A percentile compares a stretch with the other conserved stretches of the same genome.
Evolutionary conservation across 53 echinoderm and acorn worm species (phyloP).

Genomic region (Echinometra lucunter): DNA sequence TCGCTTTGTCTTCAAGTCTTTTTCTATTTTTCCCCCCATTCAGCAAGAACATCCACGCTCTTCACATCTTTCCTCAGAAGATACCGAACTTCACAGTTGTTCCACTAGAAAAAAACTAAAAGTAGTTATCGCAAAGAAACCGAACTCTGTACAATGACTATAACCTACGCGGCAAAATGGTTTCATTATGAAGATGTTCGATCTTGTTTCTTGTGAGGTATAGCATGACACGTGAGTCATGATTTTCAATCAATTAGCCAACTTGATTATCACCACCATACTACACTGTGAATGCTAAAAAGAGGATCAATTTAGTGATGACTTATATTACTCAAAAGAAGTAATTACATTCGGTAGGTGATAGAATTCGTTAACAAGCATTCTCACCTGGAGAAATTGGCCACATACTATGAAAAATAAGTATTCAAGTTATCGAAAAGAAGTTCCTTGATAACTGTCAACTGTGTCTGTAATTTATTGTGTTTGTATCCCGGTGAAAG

Average conservation of each 20-base stretch:
- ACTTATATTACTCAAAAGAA: conserved; percentile 54
- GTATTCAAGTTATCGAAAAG: neutral
- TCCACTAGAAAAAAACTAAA: neutral
- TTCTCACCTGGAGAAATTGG: conserved; percentile 21
- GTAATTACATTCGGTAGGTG: conserved; percentile 33
- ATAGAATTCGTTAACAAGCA: neutral
- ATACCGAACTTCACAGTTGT: neutral
- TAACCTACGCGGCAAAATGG: neutral
- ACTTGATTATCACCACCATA: conserved; percentile 24
- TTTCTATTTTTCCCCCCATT: neutral
- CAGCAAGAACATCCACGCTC: neutral
- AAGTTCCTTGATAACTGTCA: neutral
- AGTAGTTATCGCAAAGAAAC: neutral
- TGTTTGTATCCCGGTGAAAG: neutral
- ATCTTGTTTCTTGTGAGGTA: conserved; percentile 28
- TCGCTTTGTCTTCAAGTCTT: no score
- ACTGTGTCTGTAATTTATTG: neutral
- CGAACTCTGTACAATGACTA: conserved; percentile 2
- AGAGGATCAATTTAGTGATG: conserved; percentile 53
- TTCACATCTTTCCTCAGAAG: neutral
- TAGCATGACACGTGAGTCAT: conserved; percentile 26
- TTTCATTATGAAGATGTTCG: conserved; percentile 37
- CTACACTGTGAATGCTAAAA: conserved; percentile 22
- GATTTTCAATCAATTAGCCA: conserved; percentile 47
- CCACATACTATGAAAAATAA: conserved; percentile 18